A percentile compares a stretch with the other conserved stretches of the same genome.
phyloP scores from a whole-genome alignment of 1,140 invertebrate genomes.

The Ruditapes philippinarum region DNA sequence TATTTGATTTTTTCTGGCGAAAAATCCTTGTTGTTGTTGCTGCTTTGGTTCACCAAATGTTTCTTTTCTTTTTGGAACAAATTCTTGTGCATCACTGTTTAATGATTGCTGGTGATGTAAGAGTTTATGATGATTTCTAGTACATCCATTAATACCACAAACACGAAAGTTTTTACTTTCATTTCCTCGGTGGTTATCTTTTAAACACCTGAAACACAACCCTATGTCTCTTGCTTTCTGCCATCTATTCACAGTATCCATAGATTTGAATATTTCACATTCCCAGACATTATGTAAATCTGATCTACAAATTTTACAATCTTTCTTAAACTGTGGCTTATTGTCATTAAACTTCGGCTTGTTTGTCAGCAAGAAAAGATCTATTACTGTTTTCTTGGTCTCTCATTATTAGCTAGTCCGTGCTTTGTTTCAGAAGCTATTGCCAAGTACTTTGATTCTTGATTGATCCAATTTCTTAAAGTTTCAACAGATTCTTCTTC shows the following conservation, averaged over 20 bases:
- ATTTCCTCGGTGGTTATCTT: neutral
- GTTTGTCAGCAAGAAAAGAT: neutral
- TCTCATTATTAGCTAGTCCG: neutral
- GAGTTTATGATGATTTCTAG: neutral
- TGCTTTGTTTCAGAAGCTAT: neutral
- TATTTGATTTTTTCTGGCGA: neutral
- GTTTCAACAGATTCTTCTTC: constrained; percentile 3
- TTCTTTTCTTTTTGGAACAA: neutral
- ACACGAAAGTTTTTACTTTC: neutral
- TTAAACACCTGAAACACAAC: constrained; percentile 43
- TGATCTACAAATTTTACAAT: constrained; percentile 5
- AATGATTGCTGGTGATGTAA: neutral
- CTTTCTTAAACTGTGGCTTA: neutral
- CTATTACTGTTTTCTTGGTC: neutral
- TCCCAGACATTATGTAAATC: constrained; percentile 15
- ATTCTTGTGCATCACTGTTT: neutral
- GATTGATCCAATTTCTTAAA: constrained; percentile 9
- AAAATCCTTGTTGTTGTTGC: neutral
- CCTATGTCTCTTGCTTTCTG: constrained; percentile 15
- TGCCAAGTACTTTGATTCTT: neutral
- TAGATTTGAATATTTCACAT: constrained; percentile 25
- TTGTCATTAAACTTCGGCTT: too few species aligned
- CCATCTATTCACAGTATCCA: constrained; percentile 3
- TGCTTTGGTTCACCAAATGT: neutral
- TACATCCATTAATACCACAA: constrained; percentile 26